A percentile compares a stretch with the other conserved stretches of the same genome.
Conservation (phyloP, 2,888 invertebrate species). For the Agonopterix subpropinquella region DNA sequence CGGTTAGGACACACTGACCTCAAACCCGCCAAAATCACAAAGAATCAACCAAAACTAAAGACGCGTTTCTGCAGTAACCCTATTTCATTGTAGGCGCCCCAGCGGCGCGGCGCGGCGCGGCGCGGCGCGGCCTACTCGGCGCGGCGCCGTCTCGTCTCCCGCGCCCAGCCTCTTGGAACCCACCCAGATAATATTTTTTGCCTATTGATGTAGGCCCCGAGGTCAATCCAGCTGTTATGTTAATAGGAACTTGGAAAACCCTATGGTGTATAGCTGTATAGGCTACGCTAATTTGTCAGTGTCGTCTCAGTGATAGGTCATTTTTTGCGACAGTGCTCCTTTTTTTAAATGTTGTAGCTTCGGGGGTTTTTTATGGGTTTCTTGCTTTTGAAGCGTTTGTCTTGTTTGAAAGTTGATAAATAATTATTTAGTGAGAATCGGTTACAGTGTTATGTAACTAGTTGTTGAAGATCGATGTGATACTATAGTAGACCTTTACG, state of each 20-base stretch:
- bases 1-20: too few relatives aligned
- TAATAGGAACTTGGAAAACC: conserved; percentile 59
- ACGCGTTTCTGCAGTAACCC: too few relatives aligned
- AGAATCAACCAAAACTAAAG: too few relatives aligned
- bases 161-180: conserved; percentile 56
- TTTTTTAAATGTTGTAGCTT: not conserved
- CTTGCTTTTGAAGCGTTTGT: too few relatives aligned
- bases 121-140: conserved; percentile 55
- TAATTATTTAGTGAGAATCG: too few relatives aligned
- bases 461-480: too few relatives aligned
- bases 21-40: too few relatives aligned
- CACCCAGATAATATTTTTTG: conserved; percentile 66
- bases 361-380: not conserved
- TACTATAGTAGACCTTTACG: too few relatives aligned
- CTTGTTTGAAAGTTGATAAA: too few relatives aligned
- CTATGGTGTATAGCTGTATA: conserved; percentile 36
- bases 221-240: conserved; percentile 62
- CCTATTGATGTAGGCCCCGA: conserved; percentile 62
- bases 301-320: conserved; percentile 43
- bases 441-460: too few relatives aligned
- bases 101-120: conserved; percentile 61
- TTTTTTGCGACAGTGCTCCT: conserved; percentile 37
- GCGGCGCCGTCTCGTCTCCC: conserved; percentile 70
- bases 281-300: conserved; percentile 58
- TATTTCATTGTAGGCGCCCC: conserved; percentile 1